Evolutionary conservation across 2,113 vertebrate genomes (phyloP), one percentile per base, ranked within the genome.

Genomic region (Irena cyanogastra): DNA sequence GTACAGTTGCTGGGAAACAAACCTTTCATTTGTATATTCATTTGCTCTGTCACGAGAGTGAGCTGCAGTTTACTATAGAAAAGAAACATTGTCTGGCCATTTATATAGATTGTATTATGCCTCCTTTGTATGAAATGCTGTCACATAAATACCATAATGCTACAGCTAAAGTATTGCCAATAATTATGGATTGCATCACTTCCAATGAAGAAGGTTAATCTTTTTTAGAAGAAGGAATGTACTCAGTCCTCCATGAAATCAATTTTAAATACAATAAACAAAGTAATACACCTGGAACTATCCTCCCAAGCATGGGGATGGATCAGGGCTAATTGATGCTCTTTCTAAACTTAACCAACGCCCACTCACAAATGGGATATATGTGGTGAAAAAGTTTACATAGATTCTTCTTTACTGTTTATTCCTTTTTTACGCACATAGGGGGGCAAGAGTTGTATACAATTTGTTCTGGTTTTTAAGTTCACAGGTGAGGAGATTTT

Each of bases 1-100:
- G 28, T 70, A 68, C 57, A 90, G 57, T 66, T 22, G 2, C 39
- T 52, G n/a, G 65, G 57, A 92, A 93, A 47, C 50, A 92, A 93
- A 68, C 20, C 16, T 52, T 87, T 93, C 49, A 77, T 83, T 83
- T 82, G 7, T 93, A 21, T 80, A 68, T 72, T 86, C 35, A 70
- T 92, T 76, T 87, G 4, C 31, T 80, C 56, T 87, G n/a, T 65
- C 64, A 52, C 42, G 33, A 83, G 39, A 61, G 7, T 64, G 26
- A 72, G 41, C 23, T 61, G 11, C 19, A 69, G 37, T 30, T 83
- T 80, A 45, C 63, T 71, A 39, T 5, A 23, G 33, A 68, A 80
- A 61, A 74, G 23, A 79, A 71, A 71, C 15, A 59, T 65, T 87
- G 16, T 41, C 66, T 59, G 39, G 28, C 18, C 44, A 72, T 85